Evolutionary conservation across 2,113 vertebrate species (phyloP), one percentile per base, ranked within the genome.

Genomic region (Anser cygnoides): DNA sequence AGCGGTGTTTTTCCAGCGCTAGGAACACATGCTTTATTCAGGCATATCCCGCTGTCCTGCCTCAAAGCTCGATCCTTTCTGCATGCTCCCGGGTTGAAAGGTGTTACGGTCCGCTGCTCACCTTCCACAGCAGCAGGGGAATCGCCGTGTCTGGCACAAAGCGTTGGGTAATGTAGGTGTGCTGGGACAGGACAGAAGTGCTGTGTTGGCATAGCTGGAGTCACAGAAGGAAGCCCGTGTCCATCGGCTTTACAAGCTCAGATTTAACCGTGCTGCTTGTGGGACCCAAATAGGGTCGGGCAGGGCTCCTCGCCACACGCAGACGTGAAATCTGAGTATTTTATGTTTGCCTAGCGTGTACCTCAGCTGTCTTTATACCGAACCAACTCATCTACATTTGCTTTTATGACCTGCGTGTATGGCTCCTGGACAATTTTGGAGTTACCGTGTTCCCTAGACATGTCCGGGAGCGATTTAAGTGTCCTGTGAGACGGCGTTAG

Each of bases 261-360:
- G 6, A 22, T 65, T 66, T 67, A 76, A 49, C 0, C 0, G 31
- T 19, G 37, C 35, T 65, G 23, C 59, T 46, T 57, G 35, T 12
- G 67, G 58, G 49, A 65, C 44, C 13, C 43, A 33, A 49, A 66
- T 0, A 52, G 5, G 35, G 72, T 28, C 58, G 46, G 62, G 21
- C 11, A 19, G 18, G 54, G 33, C 63, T 33, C 41, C 85, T 79
- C 0, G 0, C 77, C 49, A 12, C 0, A 1, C 44, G 92, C 1
- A 3, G 58, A 72, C 19, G 33, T 80, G 33, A 20, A 39, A 86
- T 7, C 15, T 63, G 20, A 76, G 22, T 29, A 43, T 65, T 49
- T 55, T 71, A 10, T 49, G 17, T 14, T 37, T 43, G 25, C 1
- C 7, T 3, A 1, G 28, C 0, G 9, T 3, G 0, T 5, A 11